Conservation (phyloP, 2,113 vertebrate species). For the Cepphus grylle region DNA sequence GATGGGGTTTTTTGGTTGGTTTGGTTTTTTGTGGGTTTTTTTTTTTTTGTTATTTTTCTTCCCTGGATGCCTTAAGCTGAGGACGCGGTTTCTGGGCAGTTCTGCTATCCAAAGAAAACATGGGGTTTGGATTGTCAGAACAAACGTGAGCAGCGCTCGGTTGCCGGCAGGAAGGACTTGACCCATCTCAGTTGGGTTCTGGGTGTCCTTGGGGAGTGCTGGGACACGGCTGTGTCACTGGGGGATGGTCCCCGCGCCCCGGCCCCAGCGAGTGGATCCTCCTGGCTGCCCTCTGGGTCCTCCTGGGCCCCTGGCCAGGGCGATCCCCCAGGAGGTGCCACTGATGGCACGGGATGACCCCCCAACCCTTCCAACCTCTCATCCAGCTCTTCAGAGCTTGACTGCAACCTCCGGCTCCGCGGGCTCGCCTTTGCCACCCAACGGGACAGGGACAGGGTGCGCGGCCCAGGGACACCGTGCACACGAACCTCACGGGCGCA, state of each 20-base stretch:
- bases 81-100: neutral
- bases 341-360: too few relatives aligned
- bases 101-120: accelerated
- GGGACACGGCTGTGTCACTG: accelerated
- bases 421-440: neutral
- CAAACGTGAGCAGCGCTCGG: accelerated
- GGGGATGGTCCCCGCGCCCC: accelerated
- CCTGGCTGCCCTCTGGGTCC: neutral
- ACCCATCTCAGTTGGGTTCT: neutral
- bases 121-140: neutral
- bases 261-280: accelerated
- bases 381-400: neutral
- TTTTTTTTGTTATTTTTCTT: neutral
- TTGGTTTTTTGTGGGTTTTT: too few relatives aligned
- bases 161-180: neutral
- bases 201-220: neutral
- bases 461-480: neutral
- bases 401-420: neutral
- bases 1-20: too few relatives aligned
- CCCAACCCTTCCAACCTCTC: neutral
- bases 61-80: neutral
- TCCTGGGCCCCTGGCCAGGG: too few relatives aligned
- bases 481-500: accelerated
- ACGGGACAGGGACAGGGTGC: too few relatives aligned
- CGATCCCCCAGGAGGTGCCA: accelerated